Base-by-base conservation (phyloP, 2,888 invertebrate species). In the Eupithecia inturbata region DNA sequence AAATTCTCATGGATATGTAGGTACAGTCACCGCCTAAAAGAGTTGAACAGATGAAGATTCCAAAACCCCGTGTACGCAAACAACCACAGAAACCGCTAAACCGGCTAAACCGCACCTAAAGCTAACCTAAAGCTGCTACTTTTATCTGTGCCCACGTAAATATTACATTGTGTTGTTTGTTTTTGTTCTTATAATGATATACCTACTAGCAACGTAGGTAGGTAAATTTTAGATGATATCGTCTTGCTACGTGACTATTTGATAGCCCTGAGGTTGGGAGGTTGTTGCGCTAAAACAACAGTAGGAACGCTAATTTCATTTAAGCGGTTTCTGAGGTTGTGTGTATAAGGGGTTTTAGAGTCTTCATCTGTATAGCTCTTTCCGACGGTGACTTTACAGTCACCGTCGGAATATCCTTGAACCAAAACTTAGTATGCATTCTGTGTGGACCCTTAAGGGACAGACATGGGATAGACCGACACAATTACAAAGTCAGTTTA, bases 391-490 rank as follows among this genome's bases (percentile, higher is more conserved):
- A 49, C 45, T 49, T 7, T 22, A 26, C 10, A n/a, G n/a, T n/a
- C n/a, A n/a, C n/a, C n/a, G n/a, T n/a, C n/a, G n/a, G n/a, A n/a
- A 3, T 14, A 26, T 57, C 26, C 57, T 57, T 57, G 26, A 57
- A 57, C 26, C 12, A 26, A 57, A 57, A 57, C 26, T 57, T 57
- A 26, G 57, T 57, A 57, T 57, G 57, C 57, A 57, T 22, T 57
- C 57, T 57, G 57, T 26, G 14, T 26, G 26, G 12, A 12, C 14
- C 57, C 57, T 57, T 57, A 57, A 26, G 57, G 26, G 26, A 26
- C 26, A 26, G 57, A 26, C 26, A 57, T 22, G 57, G 26, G 26
- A 26, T 57, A 26, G 57, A 26, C 26, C 57, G 57, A 57, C 57
- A 57, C 22, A 53, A 26, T 57, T 57, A 57, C 26, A 57, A 57